Evolutionary conservation across 1,140 invertebrate genomes (phyloP).

Genomic region (Platyscapa corneri): DNA sequence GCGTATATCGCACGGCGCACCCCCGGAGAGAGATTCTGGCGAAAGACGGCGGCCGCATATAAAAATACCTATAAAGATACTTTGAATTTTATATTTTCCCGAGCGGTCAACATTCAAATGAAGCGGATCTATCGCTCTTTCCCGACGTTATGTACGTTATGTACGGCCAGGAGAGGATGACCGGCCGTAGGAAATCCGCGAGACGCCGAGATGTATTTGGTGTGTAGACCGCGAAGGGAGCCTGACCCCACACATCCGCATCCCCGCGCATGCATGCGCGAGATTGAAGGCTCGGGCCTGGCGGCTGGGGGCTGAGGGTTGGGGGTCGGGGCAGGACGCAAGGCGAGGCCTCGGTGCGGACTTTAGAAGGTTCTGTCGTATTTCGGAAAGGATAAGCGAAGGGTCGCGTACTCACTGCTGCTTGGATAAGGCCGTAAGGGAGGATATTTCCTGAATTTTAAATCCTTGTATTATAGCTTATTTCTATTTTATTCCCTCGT

Average conservation of each 20-base stretch:
- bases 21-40: slow-evolving; percentile 50
- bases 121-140: slow-evolving; percentile 64
- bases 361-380: slow-evolving; percentile 29
- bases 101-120: slow-evolving; percentile 69
- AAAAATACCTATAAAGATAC: slow-evolving; percentile 68
- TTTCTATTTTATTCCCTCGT: slow-evolving; percentile 41
- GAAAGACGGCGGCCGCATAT: slow-evolving; percentile 59
- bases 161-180: slow-evolving; percentile 29
- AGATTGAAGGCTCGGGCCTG: slow-evolving; percentile 36
- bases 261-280: slow-evolving; percentile 45
- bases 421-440: slow-evolving; percentile 25
- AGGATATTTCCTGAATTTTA: slow-evolving; percentile 50
- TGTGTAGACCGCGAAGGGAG: slow-evolving; percentile 58
- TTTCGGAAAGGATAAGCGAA: slow-evolving; percentile 48
- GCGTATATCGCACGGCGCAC: neutral
- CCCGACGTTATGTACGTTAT: slow-evolving; percentile 48
- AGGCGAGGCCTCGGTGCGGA: neutral
- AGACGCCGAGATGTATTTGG: slow-evolving; percentile 29
- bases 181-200: slow-evolving; percentile 42
- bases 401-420: slow-evolving; percentile 1
- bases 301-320: no score
- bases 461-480: slow-evolving; percentile 45
- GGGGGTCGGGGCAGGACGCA: no score
- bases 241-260: neutral
- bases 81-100: slow-evolving; percentile 67